Evolutionary conservation across 2,113 vertebrate genomes (phyloP).

Genomic region (Stigmatopora argus): DNA sequence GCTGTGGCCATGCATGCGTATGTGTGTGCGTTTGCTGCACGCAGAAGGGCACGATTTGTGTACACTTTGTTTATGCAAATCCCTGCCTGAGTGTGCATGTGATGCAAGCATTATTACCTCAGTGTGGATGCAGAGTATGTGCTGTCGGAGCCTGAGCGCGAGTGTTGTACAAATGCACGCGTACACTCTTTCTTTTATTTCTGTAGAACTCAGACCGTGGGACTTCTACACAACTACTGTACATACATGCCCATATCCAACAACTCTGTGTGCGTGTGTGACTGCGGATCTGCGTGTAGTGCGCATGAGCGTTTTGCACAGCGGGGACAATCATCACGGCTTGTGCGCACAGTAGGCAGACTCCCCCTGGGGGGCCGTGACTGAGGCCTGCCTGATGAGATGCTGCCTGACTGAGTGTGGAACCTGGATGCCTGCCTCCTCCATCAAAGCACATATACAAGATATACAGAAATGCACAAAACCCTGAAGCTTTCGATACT

Average conservation of each 20-base stretch:
- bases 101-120: slow-evolving; percentile 23
- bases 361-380: slow-evolving; percentile 66
- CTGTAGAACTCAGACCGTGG: neutral
- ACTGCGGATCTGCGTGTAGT: slow-evolving; percentile 30
- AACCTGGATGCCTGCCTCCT: slow-evolving; percentile 54
- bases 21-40: slow-evolving; percentile 15
- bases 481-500: neutral
- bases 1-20: slow-evolving; percentile 25
- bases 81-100: slow-evolving; percentile 24
- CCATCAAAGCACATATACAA: slow-evolving; percentile 14
- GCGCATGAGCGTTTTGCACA: slow-evolving; percentile 56
- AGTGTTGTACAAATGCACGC: neutral
- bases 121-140: slow-evolving; percentile 4
- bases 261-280: slow-evolving; percentile 29
- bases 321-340: slow-evolving; percentile 70
- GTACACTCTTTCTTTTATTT: neutral
- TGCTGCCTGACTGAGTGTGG: slow-evolving; percentile 70
- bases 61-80: slow-evolving; percentile 38
- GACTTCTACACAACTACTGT: slow-evolving; percentile 12
- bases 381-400: slow-evolving; percentile 70
- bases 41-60: slow-evolving; percentile 15
- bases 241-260: slow-evolving; percentile 9
- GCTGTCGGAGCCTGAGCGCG: neutral
- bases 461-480: slow-evolving; percentile 30
- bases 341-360: slow-evolving; percentile 67